These are phyloP conservation scores for Chaenocephalus aceratus DNA, from an alignment of 2,113 vertebrate genomes.

Conservation along the genomic window DNA sequence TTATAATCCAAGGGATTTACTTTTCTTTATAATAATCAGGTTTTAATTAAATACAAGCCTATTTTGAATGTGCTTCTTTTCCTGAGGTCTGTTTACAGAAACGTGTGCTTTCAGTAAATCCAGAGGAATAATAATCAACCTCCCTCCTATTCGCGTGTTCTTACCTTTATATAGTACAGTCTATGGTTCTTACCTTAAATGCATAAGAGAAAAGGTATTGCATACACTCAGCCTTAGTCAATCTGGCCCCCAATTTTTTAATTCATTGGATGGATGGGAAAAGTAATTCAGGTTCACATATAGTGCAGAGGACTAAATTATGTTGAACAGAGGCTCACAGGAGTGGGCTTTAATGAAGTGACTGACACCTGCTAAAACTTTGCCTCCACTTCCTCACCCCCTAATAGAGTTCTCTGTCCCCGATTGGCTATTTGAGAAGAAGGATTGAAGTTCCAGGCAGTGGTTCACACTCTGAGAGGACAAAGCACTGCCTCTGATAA, in stretches of 20 bases:
- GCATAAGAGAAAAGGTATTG: background rate
- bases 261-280: background rate
- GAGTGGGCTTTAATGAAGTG: background rate
- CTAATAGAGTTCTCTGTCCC: background rate
- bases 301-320: background rate
- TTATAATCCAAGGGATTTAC: too few relatives aligned
- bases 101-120: background rate
- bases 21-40: background rate
- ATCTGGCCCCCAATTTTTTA: background rate
- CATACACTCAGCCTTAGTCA: background rate
- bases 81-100: background rate
- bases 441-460: conserved; percentile 33
- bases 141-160: background rate
- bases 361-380: conserved; percentile 16
- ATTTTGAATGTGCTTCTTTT: background rate
- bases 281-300: background rate
- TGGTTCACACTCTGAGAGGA: conserved; percentile 34
- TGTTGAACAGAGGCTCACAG: conserved; percentile 6
- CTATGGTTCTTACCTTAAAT: background rate
- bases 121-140: background rate
- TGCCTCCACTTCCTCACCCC: conserved; percentile 7
- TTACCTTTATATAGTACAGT: background rate
- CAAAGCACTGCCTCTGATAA: conserved; percentile 50
- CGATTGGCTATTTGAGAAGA: conserved; percentile 23
- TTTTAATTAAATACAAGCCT: background rate